Conservation (phyloP, 2,888 invertebrate species). For the Itoplectis maculator region DNA sequence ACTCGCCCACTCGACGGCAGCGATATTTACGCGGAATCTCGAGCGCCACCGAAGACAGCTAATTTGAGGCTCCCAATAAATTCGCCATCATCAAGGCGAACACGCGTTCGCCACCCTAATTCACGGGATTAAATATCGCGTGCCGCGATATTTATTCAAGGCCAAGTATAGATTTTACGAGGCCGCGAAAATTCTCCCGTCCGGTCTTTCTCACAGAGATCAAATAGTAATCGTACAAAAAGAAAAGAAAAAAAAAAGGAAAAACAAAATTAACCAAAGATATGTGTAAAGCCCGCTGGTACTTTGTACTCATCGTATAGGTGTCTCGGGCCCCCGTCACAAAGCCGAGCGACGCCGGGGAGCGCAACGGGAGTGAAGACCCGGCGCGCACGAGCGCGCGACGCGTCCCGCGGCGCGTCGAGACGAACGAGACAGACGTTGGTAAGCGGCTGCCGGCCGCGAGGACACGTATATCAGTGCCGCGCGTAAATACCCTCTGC, state of each 20-base stretch:
- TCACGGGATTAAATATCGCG: conserved; percentile 34
- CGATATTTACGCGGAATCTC: background rate
- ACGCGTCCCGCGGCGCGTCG: conserved; percentile 24
- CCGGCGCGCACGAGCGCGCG: conserved; percentile 5
- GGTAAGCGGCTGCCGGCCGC: background rate
- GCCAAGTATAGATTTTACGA: conserved; percentile 59
- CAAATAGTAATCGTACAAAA: conserved; percentile 48
- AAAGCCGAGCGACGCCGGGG: conserved; percentile 50
- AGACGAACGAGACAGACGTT: conserved; percentile 50
- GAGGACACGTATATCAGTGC: conserved; percentile 61
- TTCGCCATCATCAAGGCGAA: background rate
- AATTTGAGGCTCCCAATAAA: conserved; percentile 38
- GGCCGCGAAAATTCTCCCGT: conserved; percentile 30
- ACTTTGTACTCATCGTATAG: conserved; percentile 68
- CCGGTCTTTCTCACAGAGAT: conserved; percentile 45
- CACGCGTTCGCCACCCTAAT: conserved; percentile 14
- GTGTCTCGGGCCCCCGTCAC: conserved; percentile 52
- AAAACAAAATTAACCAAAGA: conserved; percentile 24
- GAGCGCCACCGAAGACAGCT: conserved; percentile 5
- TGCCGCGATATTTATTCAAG: conserved; percentile 44
- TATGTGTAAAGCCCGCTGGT: conserved; percentile 42
- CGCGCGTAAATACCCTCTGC: conserved; percentile 61
- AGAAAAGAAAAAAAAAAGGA: conserved; percentile 15
- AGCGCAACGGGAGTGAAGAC: background rate
- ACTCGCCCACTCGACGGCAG: background rate